Conservation (phyloP, 92 coral and sea anemone genomes). For the Zoanthus sociatus region DNA sequence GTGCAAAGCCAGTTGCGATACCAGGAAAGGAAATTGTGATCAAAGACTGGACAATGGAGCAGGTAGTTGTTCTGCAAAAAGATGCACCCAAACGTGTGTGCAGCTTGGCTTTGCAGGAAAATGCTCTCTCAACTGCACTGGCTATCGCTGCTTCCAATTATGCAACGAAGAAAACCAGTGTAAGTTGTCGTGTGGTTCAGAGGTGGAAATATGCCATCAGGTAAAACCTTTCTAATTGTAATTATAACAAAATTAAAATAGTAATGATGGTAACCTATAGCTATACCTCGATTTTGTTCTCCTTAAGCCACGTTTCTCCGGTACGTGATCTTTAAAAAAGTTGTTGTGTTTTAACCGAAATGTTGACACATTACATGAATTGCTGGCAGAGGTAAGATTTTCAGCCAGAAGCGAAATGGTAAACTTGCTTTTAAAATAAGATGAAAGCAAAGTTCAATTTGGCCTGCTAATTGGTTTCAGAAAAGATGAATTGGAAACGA, state of each 20-base stretch:
- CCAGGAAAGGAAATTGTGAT: not conserved
- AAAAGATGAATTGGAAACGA: too few relatives aligned
- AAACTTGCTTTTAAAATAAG: too few relatives aligned
- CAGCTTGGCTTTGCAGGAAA: not conserved
- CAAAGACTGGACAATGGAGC: not conserved
- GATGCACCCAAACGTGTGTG: not conserved
- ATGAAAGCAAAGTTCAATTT: not conserved
- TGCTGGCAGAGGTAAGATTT: too few relatives aligned
- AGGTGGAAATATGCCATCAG: slow-evolving; percentile 3
- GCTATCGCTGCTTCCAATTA: not conserved
- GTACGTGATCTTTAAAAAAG: too few relatives aligned
- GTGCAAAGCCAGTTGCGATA: not conserved
- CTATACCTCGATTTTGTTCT: too few relatives aligned
- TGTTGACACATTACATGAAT: too few relatives aligned
- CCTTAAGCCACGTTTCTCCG: too few relatives aligned
- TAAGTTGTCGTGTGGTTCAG: not conserved
- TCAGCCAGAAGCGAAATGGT: too few relatives aligned
- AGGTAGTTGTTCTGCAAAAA: not conserved
- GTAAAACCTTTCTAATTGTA: not conserved
- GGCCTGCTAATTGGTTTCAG: not conserved
- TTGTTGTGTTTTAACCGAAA: too few relatives aligned
- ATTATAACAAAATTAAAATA: too few relatives aligned
- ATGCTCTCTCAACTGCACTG: not conserved
- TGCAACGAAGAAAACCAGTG: not conserved
- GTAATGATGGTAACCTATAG: too few relatives aligned